Conservation (phyloP, 1,140 invertebrate genomes). For the Aphidius gifuensis region DNA sequence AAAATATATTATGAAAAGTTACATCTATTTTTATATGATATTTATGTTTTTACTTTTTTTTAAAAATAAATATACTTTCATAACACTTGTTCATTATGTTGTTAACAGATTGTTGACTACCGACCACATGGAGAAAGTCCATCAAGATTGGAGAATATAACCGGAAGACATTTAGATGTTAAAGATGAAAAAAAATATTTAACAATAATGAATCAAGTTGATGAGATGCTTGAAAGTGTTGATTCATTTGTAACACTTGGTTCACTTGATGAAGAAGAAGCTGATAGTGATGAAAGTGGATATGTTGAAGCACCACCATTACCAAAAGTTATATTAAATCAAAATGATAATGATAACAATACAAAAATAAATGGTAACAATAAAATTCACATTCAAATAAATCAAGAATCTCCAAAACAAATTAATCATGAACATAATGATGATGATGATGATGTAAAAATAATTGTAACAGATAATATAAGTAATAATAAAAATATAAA, state of each 20-base stretch:
- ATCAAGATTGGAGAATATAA: conserved; percentile 24
- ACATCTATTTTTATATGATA: too few relatives aligned
- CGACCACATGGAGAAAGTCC: conserved; percentile 48
- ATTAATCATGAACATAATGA: conserved; percentile 1
- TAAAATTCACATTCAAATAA: conserved; percentile 38
- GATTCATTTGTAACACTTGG: conserved; percentile 42
- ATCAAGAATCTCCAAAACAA: conserved; percentile 19
- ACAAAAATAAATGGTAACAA: conserved; percentile 56
- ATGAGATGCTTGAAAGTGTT: conserved; percentile 31
- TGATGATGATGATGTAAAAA: conserved; percentile 7
- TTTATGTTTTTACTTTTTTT: too few relatives aligned
- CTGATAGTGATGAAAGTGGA: conserved; percentile 4
- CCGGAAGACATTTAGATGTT: conserved; percentile 26
- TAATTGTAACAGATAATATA: not conserved
- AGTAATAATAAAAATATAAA: conserved; percentile 22
- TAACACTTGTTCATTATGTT: conserved; percentile 7
- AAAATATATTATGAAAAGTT: not conserved
- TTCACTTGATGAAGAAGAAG: conserved; percentile 34
- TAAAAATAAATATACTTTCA: not conserved
- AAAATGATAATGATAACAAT: not conserved
- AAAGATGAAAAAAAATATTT: conserved; percentile 33
- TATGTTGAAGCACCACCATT: conserved; percentile 8
- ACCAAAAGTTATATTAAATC: not conserved
- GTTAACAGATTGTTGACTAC: conserved; percentile 44
- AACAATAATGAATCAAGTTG: conserved; percentile 22